A percentile compares a stretch with the other conserved stretches of the same genome.
Evolutionary conservation across 2,797 vertebrate genomes (phyloP).

Genomic region (Florisuga fusca): DNA sequence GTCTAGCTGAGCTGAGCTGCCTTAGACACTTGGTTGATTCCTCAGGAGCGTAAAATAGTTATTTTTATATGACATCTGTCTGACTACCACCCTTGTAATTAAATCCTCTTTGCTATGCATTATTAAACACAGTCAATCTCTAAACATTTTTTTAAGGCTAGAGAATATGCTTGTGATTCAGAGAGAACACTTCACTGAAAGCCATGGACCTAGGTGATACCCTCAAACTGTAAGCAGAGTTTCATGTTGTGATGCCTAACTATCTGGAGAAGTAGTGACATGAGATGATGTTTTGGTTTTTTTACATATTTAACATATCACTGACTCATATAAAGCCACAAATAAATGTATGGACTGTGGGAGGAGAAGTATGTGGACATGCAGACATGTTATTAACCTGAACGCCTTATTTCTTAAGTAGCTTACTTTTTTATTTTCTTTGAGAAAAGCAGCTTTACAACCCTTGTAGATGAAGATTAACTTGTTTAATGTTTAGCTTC

Average conservation of each 20-base stretch:
- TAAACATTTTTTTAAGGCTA: not conserved
- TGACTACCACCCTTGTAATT: not conserved
- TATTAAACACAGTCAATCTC: not conserved
- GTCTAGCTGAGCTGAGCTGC: not conserved
- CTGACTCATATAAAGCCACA: not conserved
- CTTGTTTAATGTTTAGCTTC: constrained; percentile 58
- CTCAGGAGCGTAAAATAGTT: not conserved
- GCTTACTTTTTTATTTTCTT: constrained; percentile 29
- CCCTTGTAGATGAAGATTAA: constrained; percentile 60
- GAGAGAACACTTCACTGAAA: not conserved
- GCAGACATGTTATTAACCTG: constrained; percentile 2
- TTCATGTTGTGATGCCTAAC: not conserved
- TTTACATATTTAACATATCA: not conserved
- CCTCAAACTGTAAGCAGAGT: not conserved
- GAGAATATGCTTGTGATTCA: not conserved
- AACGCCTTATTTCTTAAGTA: constrained; percentile 48
- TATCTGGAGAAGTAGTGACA: not conserved
- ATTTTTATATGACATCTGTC: not conserved
- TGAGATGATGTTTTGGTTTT: not conserved
- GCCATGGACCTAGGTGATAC: not conserved
- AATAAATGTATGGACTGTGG: not conserved
- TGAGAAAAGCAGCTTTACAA: constrained; percentile 57
- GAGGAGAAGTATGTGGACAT: not conserved
- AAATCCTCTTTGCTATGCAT: not conserved
- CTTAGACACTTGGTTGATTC: not conserved